phyloP scores from a whole-genome alignment of 2,797 vertebrate species.

The Eremophila alpestris region DNA sequence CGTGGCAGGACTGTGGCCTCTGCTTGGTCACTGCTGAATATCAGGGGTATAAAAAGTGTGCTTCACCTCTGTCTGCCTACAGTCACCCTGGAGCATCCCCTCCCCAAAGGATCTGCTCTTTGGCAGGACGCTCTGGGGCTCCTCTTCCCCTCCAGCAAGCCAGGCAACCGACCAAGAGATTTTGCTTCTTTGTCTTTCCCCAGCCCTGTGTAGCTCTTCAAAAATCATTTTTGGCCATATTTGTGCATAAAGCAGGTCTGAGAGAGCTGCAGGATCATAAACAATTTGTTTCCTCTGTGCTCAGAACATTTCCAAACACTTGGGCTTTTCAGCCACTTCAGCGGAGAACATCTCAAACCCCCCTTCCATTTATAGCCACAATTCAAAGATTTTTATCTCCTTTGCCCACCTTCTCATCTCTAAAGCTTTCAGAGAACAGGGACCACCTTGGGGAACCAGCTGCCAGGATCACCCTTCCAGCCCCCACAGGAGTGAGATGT shows the following conservation, averaged over 20 bases:
- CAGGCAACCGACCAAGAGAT: not conserved
- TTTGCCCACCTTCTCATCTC: not conserved
- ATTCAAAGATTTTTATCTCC: not conserved
- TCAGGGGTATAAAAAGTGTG: not conserved
- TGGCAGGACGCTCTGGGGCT: not conserved
- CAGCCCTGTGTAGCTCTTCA: not conserved
- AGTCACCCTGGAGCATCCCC: not conserved
- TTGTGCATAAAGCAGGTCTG: not conserved
- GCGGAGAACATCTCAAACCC: not conserved
- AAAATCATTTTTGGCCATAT: not conserved
- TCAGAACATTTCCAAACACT: not conserved
- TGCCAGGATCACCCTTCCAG: not conserved
- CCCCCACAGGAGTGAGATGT: accelerated
- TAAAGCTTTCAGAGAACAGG: not conserved
- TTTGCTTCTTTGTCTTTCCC: not conserved
- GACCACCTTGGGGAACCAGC: accelerated
- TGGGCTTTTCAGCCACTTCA: not conserved
- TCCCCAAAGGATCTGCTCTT: not conserved
- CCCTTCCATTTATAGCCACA: not conserved
- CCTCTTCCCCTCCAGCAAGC: not conserved
- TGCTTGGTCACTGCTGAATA: not conserved
- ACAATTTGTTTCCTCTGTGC: not conserved
- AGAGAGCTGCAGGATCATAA: not conserved
- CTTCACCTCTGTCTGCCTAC: not conserved
- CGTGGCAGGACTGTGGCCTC: accelerated